Conservation (phyloP, 2,113 vertebrate genomes). For the Phocoena sinus region DNA sequence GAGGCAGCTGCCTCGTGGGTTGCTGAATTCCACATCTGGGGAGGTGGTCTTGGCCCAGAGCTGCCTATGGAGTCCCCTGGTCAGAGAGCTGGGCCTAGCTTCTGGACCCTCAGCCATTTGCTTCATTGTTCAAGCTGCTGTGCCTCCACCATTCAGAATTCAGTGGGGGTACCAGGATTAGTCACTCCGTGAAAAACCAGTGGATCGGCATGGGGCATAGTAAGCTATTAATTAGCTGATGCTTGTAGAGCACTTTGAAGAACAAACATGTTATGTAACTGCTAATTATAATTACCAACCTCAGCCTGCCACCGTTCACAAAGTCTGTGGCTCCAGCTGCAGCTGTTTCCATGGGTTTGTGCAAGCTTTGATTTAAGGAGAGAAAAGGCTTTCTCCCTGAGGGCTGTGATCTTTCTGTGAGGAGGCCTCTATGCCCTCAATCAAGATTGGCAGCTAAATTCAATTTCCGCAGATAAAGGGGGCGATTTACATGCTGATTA, state of each 20-base stretch:
- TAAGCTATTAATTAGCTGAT: constrained; percentile 73
- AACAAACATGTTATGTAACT: constrained; percentile 75
- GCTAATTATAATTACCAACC: constrained; percentile 69
- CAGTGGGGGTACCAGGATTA: constrained; percentile 43
- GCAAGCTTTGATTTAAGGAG: constrained; percentile 58
- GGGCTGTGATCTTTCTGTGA: constrained; percentile 54
- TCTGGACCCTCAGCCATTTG: neutral
- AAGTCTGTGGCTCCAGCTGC: constrained; percentile 57
- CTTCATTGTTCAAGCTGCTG: neutral
- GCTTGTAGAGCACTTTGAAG: constrained; percentile 73
- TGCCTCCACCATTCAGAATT: neutral
- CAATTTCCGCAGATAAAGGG: constrained; percentile 64
- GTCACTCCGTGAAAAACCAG: constrained; percentile 61
- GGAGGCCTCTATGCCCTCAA: constrained; percentile 45
- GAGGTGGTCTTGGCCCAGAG: neutral
- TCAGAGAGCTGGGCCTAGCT: neutral
- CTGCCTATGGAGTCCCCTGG: neutral
- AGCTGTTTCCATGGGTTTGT: constrained; percentile 49
- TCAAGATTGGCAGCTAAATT: constrained; percentile 70
- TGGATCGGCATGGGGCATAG: constrained; percentile 61
- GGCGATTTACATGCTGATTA: constrained; percentile 63
- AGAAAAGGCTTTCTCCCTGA: constrained; percentile 52
- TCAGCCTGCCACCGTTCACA: constrained; percentile 61
- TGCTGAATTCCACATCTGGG: neutral
- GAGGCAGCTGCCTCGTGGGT: neutral